Percentiles rank a stretch among this genome's conserved stretches.
Conservation (phyloP, 2,888 invertebrate species). For the Lypha dubia region DNA sequence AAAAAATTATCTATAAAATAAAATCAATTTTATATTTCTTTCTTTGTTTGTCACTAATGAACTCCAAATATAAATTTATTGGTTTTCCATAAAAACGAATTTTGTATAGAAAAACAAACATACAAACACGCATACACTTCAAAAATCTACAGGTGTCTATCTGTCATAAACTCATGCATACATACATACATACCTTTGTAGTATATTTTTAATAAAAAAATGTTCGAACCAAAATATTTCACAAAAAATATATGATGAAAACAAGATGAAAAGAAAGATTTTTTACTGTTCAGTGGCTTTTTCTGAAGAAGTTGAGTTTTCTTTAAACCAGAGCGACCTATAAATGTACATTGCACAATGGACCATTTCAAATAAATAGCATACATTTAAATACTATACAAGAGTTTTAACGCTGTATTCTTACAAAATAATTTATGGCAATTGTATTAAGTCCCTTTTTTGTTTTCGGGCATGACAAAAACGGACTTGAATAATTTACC, state of each 20-base stretch:
- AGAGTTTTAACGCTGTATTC: too few relatives aligned
- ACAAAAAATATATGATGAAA: neutral
- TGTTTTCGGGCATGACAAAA: too few relatives aligned
- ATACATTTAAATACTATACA: too few relatives aligned
- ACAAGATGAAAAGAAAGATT: slow-evolving; percentile 10
- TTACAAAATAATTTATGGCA: too few relatives aligned
- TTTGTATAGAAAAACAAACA: slow-evolving; percentile 17
- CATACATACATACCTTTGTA: too few relatives aligned
- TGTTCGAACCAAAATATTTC: neutral
- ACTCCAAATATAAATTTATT: slow-evolving; percentile 71
- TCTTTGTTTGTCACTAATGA: slow-evolving; percentile 67
- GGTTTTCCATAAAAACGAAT: slow-evolving; percentile 51
- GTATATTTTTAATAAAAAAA: slow-evolving; percentile 21
- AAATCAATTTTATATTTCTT: slow-evolving; percentile 51
- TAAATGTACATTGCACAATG: neutral
- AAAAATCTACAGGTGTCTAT: slow-evolving; percentile 68
- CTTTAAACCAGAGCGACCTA: neutral
- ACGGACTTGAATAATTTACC: too few relatives aligned
- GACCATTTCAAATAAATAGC: too few relatives aligned
- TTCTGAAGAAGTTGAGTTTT: slow-evolving; percentile 3
- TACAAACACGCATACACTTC: slow-evolving; percentile 13
- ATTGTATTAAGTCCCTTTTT: too few relatives aligned
- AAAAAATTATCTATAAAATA: too few relatives aligned
- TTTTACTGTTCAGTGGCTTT: slow-evolving; percentile 18
- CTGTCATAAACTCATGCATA: slow-evolving; percentile 44